These are phyloP conservation scores for Leptinotarsa tumamoca DNA, from an alignment of 2,888 invertebrate species.

Conservation along the genomic window DNA sequence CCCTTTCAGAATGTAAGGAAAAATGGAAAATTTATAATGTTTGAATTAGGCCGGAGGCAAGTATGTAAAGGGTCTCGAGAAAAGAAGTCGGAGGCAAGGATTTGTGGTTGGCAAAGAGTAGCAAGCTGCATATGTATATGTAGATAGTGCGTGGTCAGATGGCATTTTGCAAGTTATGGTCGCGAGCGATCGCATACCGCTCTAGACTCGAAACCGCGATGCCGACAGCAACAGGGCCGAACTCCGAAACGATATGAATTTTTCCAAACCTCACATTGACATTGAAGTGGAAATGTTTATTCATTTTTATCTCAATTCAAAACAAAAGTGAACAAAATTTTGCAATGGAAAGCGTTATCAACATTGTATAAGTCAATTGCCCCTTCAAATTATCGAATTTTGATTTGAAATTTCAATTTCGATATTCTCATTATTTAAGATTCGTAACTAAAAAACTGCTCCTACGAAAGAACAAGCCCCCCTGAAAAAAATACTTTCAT, in stretches of 20 bases:
- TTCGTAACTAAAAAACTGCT: too few species aligned
- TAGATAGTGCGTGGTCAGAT: constrained; percentile 65
- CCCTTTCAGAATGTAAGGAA: neutral
- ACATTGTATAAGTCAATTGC: too few species aligned
- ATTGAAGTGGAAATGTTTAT: too few species aligned
- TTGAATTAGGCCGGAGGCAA: neutral
- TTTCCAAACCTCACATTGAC: too few species aligned
- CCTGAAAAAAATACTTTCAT: too few species aligned
- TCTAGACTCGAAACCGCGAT: constrained; percentile 57
- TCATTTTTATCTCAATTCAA: neutral
- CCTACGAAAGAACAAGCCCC: too few species aligned
- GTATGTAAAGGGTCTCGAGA: constrained; percentile 33
- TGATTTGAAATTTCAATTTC: too few species aligned
- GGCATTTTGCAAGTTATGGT: constrained; percentile 64
- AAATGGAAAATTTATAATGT: neutral
- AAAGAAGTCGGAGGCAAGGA: constrained; percentile 26
- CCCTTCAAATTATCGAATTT: too few species aligned
- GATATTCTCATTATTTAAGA: too few species aligned
- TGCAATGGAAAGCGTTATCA: too few species aligned
- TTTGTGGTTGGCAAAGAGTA: constrained; percentile 51
- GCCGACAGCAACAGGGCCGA: constrained; percentile 58
- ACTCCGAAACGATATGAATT: constrained; percentile 15
- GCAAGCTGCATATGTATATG: constrained; percentile 58
- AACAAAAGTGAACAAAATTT: too few species aligned
- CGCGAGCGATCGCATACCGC: constrained; percentile 63